Evolutionary conservation across 2,797 vertebrate genomes (phyloP).

Genomic region (Enteromius fasciolatus): DNA sequence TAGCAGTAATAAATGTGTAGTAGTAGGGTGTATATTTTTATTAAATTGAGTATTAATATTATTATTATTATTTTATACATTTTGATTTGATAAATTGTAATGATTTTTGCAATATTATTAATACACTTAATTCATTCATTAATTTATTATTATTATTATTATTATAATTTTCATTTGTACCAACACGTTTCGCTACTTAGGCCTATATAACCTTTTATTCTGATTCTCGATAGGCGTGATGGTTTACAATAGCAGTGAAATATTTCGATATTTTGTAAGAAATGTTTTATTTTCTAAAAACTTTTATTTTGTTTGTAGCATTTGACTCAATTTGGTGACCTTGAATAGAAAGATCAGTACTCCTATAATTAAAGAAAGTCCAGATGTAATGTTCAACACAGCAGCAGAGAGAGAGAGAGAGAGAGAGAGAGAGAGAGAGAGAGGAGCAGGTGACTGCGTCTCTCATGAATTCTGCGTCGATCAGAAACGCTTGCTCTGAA

Average conservation of each 20-base stretch:
- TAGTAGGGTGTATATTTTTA: not conserved
- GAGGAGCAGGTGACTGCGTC: not conserved
- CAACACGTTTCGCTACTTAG: not conserved
- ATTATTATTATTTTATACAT: not conserved
- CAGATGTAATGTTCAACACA: slow-evolving; percentile 13
- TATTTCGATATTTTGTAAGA: not conserved
- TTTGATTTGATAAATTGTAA: not conserved
- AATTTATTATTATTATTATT: not conserved
- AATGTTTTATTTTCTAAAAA: not conserved
- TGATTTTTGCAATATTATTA: not conserved
- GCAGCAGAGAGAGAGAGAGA: slow-evolving; percentile 12
- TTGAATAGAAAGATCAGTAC: slow-evolving; percentile 57
- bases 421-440: slow-evolving; percentile 9
- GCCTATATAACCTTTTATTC: no score
- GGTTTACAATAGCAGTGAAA: not conserved
- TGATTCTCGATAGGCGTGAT: not conserved
- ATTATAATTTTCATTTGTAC: not conserved
- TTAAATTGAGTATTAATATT: not conserved
- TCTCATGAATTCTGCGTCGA: slow-evolving; percentile 65
- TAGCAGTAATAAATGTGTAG: not conserved
- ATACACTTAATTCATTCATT: not conserved
- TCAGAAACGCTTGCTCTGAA: slow-evolving; percentile 50
- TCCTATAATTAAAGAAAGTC: slow-evolving; percentile 42
- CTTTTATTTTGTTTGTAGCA: not conserved
- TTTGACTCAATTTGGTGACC: not conserved